Conservation (phyloP, 2,888 invertebrate species). For the Phyto melanocephala region DNA sequence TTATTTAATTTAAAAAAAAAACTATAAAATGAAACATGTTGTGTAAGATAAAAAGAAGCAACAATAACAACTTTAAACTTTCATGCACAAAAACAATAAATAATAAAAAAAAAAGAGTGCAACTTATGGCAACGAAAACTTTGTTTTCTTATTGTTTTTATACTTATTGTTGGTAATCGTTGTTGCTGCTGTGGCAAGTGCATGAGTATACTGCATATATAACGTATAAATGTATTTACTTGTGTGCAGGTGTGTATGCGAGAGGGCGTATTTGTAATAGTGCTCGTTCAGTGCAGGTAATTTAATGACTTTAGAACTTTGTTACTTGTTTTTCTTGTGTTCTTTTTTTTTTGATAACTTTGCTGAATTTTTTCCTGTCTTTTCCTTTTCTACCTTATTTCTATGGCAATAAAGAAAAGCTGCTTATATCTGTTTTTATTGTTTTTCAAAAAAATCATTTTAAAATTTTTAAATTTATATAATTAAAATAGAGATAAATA, state of each 20-base stretch:
- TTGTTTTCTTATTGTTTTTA: constrained; percentile 14
- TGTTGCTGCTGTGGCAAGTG: not conserved
- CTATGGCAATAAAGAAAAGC: too few species aligned
- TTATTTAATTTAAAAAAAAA: constrained; percentile 22
- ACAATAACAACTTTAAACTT: not conserved
- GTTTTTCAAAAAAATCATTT: too few species aligned
- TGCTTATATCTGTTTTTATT: too few species aligned
- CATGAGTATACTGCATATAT: not conserved
- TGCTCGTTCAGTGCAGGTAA: constrained; percentile 48
- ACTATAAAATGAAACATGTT: constrained; percentile 1
- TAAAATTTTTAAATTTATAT: not conserved
- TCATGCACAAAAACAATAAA: constrained; percentile 11
- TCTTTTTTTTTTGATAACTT: not conserved
- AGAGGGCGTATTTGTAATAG: not conserved
- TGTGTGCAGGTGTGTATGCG: not conserved
- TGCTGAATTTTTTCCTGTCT: not conserved
- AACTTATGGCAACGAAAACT: constrained; percentile 20
- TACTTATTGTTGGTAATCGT: not conserved
- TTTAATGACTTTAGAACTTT: constrained; percentile 63
- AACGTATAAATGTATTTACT: not conserved
- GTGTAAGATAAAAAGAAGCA: not conserved
- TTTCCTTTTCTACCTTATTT: not conserved
- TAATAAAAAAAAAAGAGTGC: constrained; percentile 1
- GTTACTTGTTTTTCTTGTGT: not conserved
- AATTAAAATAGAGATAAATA: too few species aligned